phyloP scores from a whole-genome alignment of 2,888 invertebrate species.

The Ophion costatus region DNA sequence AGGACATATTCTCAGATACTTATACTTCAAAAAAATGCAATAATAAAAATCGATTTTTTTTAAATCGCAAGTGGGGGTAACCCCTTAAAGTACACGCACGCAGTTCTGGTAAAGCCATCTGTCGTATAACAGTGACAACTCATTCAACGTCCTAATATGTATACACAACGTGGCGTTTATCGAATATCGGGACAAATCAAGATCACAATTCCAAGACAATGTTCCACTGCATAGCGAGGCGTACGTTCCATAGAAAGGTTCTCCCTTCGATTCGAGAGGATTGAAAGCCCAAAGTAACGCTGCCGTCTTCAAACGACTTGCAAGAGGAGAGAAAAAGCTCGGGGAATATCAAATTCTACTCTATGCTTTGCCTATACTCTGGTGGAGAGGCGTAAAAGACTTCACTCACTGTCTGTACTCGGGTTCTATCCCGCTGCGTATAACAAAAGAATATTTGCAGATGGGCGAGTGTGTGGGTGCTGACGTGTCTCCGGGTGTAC shows the following conservation, averaged over 20 bases:
- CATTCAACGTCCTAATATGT: too few species aligned
- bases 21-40: too few species aligned
- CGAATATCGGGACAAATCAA: neutral
- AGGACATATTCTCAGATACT: too few species aligned
- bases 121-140: too few species aligned
- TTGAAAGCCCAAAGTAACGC: conserved; percentile 11
- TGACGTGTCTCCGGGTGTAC: conserved; percentile 1
- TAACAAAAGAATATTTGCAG: conserved; percentile 46
- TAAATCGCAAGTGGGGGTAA: too few species aligned
- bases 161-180: too few species aligned
- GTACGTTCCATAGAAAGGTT: neutral
- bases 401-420: conserved; percentile 18
- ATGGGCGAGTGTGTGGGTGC: neutral
- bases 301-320: conserved; percentile 19
- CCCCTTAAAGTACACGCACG: too few species aligned
- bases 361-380: conserved; percentile 41
- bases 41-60: too few species aligned
- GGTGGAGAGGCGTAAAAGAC: conserved; percentile 45
- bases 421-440: neutral
- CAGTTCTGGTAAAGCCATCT: too few species aligned
- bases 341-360: conserved; percentile 56
- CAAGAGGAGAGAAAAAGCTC: conserved; percentile 13
- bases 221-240: neutral
- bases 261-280: neutral
- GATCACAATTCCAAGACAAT: too few species aligned